These are phyloP conservation scores for Ceratosolen solmsi DNA, from an alignment of 1,140 invertebrate genomes.

Conservation along the genomic window DNA sequence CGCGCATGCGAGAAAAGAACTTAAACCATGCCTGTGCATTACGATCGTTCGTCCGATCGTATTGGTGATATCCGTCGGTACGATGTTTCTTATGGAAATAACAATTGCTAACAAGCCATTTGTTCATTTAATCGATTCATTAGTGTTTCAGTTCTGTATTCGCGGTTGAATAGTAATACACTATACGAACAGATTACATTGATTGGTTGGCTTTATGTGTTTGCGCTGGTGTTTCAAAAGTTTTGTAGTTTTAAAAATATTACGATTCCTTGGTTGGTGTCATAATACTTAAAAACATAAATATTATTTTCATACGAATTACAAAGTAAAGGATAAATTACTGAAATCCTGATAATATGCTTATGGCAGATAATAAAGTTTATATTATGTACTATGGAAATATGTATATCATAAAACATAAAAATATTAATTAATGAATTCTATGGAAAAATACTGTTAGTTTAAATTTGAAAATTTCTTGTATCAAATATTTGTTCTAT, in stretches of 20 bases:
- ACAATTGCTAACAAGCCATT: background rate
- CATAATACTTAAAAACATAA: background rate
- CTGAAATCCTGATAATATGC: no score
- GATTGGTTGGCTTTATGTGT: background rate
- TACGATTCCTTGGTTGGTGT: background rate
- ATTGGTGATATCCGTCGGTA: constrained; percentile 62
- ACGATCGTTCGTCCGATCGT: constrained; percentile 59
- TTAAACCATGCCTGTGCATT: constrained; percentile 54
- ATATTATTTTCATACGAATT: background rate
- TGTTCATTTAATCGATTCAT: background rate
- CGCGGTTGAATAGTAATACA: background rate
- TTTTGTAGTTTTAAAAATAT: background rate
- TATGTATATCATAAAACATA: no score
- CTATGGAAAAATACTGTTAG: no score
- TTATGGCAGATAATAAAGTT: no score
- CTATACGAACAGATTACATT: background rate
- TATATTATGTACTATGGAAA: no score
- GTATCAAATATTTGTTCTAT: no score
- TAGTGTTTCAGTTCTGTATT: background rate
- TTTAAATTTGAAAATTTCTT: no score
- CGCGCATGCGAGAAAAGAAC: background rate
- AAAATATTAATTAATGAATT: no score
- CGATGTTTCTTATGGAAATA: background rate
- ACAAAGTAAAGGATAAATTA: no score
- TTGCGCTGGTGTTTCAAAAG: background rate